phyloP scores from a whole-genome alignment of 2,797 vertebrate species.

The Petrocephalus sullivani region DNA sequence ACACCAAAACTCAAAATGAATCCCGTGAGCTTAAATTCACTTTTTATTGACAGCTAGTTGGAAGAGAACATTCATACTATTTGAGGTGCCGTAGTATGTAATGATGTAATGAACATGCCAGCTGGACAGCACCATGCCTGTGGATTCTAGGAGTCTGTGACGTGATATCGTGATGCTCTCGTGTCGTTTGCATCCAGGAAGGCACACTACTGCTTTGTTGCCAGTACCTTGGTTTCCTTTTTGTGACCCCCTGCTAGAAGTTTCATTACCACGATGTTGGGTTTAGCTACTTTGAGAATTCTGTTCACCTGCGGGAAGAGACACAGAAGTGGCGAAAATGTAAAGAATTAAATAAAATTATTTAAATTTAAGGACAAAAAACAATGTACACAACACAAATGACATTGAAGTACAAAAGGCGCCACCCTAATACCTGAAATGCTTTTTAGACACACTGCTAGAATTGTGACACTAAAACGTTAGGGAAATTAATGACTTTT shows the following conservation, averaged over 20 bases:
- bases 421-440: neutral
- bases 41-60: neutral
- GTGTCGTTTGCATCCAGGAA: neutral
- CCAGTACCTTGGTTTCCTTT: slow-evolving; percentile 87
- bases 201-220: neutral
- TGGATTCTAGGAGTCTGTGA: neutral
- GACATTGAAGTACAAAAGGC: neutral
- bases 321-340: slow-evolving; percentile 17
- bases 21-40: neutral
- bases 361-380: neutral
- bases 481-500: neutral
- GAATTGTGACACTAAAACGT: neutral
- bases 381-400: neutral
- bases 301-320: slow-evolving; percentile 73
- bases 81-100: neutral
- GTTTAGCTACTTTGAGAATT: slow-evolving; percentile 95
- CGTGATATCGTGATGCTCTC: neutral
- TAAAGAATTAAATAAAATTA: neutral
- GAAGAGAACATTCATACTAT: neutral
- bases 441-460: neutral
- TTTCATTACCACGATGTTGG: slow-evolving; percentile 97
- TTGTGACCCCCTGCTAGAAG: slow-evolving; percentile 95
- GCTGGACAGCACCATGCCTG: neutral
- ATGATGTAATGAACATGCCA: neutral
- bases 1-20: neutral